These are phyloP conservation scores for Metopolophium dirhodum DNA, from an alignment of 1,140 invertebrate genomes.

Conservation along the genomic window DNA sequence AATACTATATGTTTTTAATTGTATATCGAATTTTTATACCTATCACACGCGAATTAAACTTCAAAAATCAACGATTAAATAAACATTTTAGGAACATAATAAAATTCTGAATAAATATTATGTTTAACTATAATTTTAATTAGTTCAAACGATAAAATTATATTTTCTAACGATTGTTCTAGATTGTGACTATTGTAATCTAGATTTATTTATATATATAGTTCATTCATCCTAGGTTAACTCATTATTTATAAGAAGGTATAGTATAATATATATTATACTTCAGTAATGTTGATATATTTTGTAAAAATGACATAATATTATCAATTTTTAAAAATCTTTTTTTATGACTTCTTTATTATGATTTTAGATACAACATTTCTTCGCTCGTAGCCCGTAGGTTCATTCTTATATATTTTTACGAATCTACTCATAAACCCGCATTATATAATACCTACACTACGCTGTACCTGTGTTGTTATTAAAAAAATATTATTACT, in stretches of 20 bases:
- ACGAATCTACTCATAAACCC: background rate
- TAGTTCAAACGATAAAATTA: background rate
- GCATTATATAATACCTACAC: background rate
- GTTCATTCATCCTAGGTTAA: background rate
- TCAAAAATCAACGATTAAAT: background rate
- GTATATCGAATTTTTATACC: background rate
- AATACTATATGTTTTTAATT: background rate
- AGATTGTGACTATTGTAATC: background rate
- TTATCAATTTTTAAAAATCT: background rate
- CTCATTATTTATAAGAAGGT: background rate
- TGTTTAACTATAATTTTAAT: background rate
- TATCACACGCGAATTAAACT: background rate
- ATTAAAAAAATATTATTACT: background rate
- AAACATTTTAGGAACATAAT: background rate
- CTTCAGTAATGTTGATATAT: background rate
- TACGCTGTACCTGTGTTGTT: background rate
- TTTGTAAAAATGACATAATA: too few relatives aligned
- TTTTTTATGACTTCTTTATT: background rate
- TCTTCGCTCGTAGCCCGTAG: too few relatives aligned
- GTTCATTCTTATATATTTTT: background rate
- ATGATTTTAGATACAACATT: background rate
- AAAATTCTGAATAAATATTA: background rate
- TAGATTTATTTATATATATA: background rate
- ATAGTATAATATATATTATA: background rate
- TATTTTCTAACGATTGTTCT: background rate